Evolutionary conservation across 1,140 invertebrate genomes (phyloP), one percentile per base, ranked within the genome.

Genomic region (Ceratitis capitata): DNA sequence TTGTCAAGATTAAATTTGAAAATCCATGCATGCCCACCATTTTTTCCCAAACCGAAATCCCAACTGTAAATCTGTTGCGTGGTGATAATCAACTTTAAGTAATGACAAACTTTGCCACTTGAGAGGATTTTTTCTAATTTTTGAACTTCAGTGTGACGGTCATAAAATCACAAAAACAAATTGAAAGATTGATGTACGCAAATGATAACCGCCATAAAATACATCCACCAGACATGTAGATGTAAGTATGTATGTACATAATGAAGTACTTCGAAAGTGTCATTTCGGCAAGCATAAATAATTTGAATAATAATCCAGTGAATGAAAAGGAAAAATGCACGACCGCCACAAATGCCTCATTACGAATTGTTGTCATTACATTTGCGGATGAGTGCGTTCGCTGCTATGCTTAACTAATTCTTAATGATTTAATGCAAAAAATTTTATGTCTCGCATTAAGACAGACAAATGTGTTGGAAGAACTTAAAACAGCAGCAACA

Each of bases 401-500:
- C 45, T 78, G 69, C 69, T 78, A 78, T 23, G 69, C 69, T 78
- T 78, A 78, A 78, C 69, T 78, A 78, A 78, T 78, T 45, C 69
- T 78, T 78, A 78, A 78, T 78, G 69, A 78, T 78, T 78, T 45
- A 78, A 78, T 78, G 69, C 69, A 78, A 78, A 78, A 78, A 78
- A 78, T 14, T 78, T 78, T 45, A 78, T 78, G 69, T 47, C 35
- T 7, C 69, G 45, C 39, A 78, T 47, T 78, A 78, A 78, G 39
- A 6, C 69, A 47, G 69, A 78, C 19, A 78, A 78, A 78, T 26
- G 69, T 78, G 35, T 23, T n/a, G 69, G n/a, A 45, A 78, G 35
- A n/a, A 78, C 69, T 2, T 6, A 78, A 61, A n/a, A 45, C 29
- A 12, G 23, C 39, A 78, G 45, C 7, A 78, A 42, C 9, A 29